Conservation (phyloP, 2,888 invertebrate genomes). For the Hirtodrosophila histrioides region DNA sequence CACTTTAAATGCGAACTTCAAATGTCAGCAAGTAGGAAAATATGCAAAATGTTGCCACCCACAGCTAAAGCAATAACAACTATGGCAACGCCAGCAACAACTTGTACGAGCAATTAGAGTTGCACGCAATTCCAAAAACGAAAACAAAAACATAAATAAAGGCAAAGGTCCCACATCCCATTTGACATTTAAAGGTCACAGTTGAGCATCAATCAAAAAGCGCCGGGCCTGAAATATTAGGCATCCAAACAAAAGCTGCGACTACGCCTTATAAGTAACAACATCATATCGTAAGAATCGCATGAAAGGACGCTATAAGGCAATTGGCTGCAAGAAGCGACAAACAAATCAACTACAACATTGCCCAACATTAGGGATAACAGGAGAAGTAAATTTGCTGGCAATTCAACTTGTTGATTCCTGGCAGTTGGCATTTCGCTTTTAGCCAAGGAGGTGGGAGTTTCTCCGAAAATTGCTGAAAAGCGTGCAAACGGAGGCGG, state of each 20-base stretch:
- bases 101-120: conserved; percentile 51
- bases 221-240: conserved; percentile 42
- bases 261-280: conserved; percentile 6
- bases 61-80: conserved; percentile 21
- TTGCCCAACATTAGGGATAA: conserved; percentile 30
- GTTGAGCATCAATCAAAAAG: conserved; percentile 66
- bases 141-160: conserved; percentile 4
- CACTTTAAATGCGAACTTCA: conserved; percentile 16
- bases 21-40: conserved; percentile 23
- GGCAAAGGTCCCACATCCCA: conserved; percentile 28
- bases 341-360: conserved; percentile 23
- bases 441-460: conserved; percentile 22
- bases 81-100: conserved; percentile 22
- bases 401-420: conserved; percentile 61
- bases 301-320: conserved; percentile 12
- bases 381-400: conserved; percentile 31
- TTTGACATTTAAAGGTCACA: conserved; percentile 77
- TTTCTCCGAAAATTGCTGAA: conserved; percentile 30
- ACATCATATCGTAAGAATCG: conserved; percentile 35
- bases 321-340: conserved; percentile 6
- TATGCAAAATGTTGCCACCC: conserved; percentile 45
- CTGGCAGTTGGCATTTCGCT: conserved; percentile 34
- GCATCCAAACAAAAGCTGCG: conserved; percentile 21
- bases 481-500: conserved; percentile 32
- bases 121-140: conserved; percentile 25